Percentiles rank a stretch among this genome's conserved stretches.
Evolutionary conservation across 2,113 vertebrate species (phyloP).

Genomic region (Pteruthius melanotis): DNA sequence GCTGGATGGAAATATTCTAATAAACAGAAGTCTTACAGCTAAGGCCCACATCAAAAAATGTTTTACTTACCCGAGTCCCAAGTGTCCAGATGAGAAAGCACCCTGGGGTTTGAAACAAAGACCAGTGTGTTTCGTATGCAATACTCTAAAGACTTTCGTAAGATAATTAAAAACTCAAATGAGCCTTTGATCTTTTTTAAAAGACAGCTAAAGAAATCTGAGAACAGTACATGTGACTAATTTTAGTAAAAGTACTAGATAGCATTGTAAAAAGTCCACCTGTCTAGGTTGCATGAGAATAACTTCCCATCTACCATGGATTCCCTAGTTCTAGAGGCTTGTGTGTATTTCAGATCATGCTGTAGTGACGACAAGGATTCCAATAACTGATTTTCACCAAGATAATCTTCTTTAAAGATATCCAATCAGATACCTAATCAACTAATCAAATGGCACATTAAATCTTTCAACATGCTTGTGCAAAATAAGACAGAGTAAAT

Average conservation of each 20-base stretch:
- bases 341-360: not conserved
- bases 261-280: not conserved
- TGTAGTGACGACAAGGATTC: not conserved
- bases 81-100: conserved; percentile 82
- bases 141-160: not conserved
- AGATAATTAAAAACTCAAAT: not conserved
- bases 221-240: not conserved
- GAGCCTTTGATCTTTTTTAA: not conserved
- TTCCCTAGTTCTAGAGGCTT: not conserved
- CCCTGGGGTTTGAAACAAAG: conserved; percentile 72
- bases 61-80: conserved; percentile 81
- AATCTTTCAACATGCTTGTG: not conserved
- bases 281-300: not conserved
- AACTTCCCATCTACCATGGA: not conserved
- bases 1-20: not conserved
- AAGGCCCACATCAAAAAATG: not conserved
- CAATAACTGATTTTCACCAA: not conserved
- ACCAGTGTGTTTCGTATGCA: not conserved
- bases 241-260: not conserved
- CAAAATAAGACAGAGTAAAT: not conserved
- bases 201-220: not conserved
- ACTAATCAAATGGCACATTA: not conserved
- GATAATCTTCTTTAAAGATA: not conserved
- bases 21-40: not conserved
- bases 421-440: not conserved